Conservation (phyloP, 2,797 vertebrate genomes). For the Cirrhinus molitorella region DNA sequence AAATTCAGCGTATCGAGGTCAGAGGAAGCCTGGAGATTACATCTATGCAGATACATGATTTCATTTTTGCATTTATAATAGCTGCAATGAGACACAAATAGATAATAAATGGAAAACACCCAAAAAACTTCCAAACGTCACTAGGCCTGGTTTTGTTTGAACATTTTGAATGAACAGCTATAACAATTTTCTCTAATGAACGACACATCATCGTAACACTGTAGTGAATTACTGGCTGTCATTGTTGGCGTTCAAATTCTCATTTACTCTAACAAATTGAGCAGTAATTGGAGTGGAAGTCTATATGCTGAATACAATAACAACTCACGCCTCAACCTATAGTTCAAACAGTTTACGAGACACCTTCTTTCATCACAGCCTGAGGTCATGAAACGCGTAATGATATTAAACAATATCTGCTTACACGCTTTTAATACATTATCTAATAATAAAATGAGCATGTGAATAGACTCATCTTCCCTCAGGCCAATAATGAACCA, state of each 20-base stretch:
- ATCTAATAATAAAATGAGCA: conserved; percentile 25
- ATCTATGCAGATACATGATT: conserved; percentile 68
- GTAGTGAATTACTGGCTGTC: neutral
- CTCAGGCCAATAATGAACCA: conserved; percentile 7
- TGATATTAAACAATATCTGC: conserved; percentile 11
- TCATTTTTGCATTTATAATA: conserved; percentile 48
- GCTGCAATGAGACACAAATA: conserved; percentile 37
- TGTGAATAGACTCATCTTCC: neutral
- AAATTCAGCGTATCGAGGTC: conserved; percentile 67
- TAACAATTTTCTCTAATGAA: conserved; percentile 7
- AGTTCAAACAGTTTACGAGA: conserved; percentile 13
- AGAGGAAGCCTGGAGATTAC: conserved; percentile 69
- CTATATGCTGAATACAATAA: neutral
- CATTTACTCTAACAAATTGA: conserved; percentile 10
- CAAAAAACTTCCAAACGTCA: neutral
- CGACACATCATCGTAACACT: neutral
- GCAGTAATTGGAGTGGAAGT: neutral
- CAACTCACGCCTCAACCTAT: neutral
- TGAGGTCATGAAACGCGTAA: neutral
- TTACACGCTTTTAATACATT: conserved; percentile 19
- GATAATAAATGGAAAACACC: neutral
- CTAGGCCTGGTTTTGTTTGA: neutral
- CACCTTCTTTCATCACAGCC: neutral
- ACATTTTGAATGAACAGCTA: conserved; percentile 15
- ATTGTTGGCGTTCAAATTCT: neutral